Evolutionary conservation across 2,113 vertebrate species (phyloP), one percentile per base, ranked within the genome.

Genomic region (Pungitius pungitius): DNA sequence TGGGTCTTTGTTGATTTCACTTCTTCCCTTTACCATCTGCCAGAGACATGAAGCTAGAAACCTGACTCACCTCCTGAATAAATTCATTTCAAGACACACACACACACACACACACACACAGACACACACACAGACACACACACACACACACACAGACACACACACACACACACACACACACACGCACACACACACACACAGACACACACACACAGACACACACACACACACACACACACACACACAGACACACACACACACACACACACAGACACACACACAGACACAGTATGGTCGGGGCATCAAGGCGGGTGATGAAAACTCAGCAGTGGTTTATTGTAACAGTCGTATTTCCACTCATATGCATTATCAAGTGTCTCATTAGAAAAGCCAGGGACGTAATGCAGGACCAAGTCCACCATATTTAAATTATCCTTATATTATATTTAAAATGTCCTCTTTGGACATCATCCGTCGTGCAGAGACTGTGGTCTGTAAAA

Each of bases 1-100:
- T 39, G 58, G 43, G 43, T 52, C 37, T 69, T 75, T 82, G 66
- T 75, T 77, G 54, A 68, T 57, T 6, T 51, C 75, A 33, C 61
- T 14, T 62, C 33, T 18, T 49, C 68, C 47, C 22, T 10, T 49
- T 33, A 43, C 75, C 81, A 77, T 79, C 81, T 85, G 75, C 47
- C 78, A 58, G 18, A 27, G 30, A 66, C 45, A 39, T 55, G 45
- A 68, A 51, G 35, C 26, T 18, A 3, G 40, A 49, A 58, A 52
- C 57, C 59, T 78, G 78, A 74, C 64, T 79, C 72, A 75, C 63
- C 55, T n/a, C 35, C 73, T 79, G 78, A 81, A 77, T 68, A 65
- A 58, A 80, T 80, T 51, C n/a, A 83, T 74, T 70, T 80, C 18
- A 52, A 43, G 30, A 58, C 15, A 2, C 18, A 0, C 57, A 39